Evolutionary conservation across 2,888 invertebrate genomes (phyloP).

Genomic region (Subacronicta megacephala): DNA sequence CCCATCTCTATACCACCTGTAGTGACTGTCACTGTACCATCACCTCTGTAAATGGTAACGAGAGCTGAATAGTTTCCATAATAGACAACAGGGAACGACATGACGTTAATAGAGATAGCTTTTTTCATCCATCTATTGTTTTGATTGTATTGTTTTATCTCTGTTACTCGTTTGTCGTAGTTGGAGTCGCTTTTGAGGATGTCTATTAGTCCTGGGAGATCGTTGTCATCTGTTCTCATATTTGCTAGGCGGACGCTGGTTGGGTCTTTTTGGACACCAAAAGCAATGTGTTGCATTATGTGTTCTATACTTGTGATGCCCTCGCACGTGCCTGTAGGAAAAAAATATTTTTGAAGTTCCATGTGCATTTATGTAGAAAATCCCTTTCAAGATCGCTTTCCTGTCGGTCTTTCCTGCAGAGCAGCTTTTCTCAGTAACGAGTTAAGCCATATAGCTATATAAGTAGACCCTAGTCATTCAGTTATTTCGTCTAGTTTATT

Average conservation of each 20-base stretch:
- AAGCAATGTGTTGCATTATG: constrained; percentile 92
- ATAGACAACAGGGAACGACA: constrained; percentile 90
- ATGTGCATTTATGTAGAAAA: no score
- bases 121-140: constrained; percentile 94
- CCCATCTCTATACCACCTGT: constrained; percentile 94
- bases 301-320: constrained; percentile 90
- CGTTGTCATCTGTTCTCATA: constrained; percentile 82
- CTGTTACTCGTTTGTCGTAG: constrained; percentile 85
- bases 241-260: constrained; percentile 89
- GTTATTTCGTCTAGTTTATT: no score
- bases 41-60: constrained; percentile 91
- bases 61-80: constrained; percentile 90
- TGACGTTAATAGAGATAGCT: constrained; percentile 91
- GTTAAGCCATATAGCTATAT: no score
- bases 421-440: no score
- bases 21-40: constrained; percentile 92
- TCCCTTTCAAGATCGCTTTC: no score
- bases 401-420: no score
- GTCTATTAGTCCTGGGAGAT: constrained; percentile 87
- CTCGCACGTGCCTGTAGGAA: constrained; percentile 86
- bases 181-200: constrained; percentile 87
- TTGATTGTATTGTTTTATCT: constrained; percentile 89
- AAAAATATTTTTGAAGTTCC: background rate
- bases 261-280: constrained; percentile 88
- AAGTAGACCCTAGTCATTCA: no score